Percentiles rank a stretch among this genome's conserved stretches.
These are phyloP conservation scores for Rhabdornis inornatus DNA, from an alignment of 2,113 vertebrate genomes.

Conservation along the genomic window DNA sequence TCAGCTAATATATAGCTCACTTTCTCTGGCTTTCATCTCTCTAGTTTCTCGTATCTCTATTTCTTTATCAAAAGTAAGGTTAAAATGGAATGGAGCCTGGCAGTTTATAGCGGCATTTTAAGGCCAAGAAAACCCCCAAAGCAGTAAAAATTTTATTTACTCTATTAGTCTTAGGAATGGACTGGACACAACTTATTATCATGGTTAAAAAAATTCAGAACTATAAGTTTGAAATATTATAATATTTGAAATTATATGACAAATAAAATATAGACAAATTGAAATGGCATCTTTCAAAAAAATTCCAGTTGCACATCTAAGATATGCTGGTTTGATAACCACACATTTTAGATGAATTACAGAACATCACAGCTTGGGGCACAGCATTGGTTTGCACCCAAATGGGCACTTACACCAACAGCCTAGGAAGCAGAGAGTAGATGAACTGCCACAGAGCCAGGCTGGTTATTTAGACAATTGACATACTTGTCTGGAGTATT, in stretches of 20 bases:
- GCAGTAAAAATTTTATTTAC: background rate
- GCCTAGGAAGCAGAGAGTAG: background rate
- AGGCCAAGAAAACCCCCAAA: background rate
- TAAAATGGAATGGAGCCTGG: background rate
- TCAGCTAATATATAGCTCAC: background rate
- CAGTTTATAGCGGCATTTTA: background rate
- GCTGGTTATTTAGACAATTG: background rate
- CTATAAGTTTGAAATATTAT: accelerated
- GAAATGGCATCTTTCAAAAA: background rate
- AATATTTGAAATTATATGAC: background rate
- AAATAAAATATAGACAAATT: background rate
- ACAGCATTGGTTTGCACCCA: background rate
- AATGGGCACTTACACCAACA: background rate
- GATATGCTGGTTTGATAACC: background rate
- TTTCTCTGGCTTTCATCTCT: background rate
- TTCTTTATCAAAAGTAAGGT: background rate
- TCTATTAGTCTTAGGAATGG: background rate
- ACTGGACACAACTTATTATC: background rate
- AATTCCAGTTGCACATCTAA: background rate
- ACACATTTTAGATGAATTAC: background rate
- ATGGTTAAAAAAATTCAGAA: background rate
- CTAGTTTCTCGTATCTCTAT: background rate
- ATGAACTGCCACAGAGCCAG: background rate
- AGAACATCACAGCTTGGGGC: background rate
- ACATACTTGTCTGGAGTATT: background rate